phyloP scores from a whole-genome alignment of 53 echinoderm and acorn worm genomes.

The Hippasteria phrygiana region DNA sequence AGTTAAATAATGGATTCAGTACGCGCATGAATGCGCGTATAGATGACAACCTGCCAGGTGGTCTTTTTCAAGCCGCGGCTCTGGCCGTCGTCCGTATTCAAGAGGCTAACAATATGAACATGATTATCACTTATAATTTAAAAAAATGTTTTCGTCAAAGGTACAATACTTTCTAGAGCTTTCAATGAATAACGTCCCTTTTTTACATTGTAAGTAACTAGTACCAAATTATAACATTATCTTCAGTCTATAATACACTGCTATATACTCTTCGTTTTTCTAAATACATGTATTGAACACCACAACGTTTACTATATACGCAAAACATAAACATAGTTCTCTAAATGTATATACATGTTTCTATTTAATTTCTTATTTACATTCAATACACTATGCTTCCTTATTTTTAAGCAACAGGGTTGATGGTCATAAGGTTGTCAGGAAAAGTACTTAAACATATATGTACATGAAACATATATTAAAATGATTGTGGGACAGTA shows the following conservation, averaged over 20 bases:
- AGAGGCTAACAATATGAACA: too few species aligned
- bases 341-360: conserved; percentile 49
- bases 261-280: background rate
- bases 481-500: too few species aligned
- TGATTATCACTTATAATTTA: too few species aligned
- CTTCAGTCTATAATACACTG: conserved; percentile 33
- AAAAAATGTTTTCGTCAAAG: too few species aligned
- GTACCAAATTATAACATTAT: background rate
- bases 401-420: conserved; percentile 1
- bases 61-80: too few species aligned
- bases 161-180: background rate
- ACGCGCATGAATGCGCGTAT: too few species aligned
- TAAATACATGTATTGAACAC: conserved; percentile 18
- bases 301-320: background rate
- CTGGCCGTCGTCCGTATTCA: too few species aligned
- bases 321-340: conserved; percentile 27
- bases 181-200: background rate
- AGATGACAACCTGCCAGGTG: too few species aligned
- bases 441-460: conserved; percentile 15
- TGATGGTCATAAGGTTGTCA: background rate
- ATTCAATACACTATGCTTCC: conserved; percentile 17
- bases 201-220: background rate
- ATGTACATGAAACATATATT: too few species aligned
- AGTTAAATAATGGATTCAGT: too few species aligned
- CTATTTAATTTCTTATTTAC: conserved; percentile 49